Evolutionary conservation across 2,888 invertebrate genomes (phyloP).

Genomic region (Polyommatus iphigenia): DNA sequence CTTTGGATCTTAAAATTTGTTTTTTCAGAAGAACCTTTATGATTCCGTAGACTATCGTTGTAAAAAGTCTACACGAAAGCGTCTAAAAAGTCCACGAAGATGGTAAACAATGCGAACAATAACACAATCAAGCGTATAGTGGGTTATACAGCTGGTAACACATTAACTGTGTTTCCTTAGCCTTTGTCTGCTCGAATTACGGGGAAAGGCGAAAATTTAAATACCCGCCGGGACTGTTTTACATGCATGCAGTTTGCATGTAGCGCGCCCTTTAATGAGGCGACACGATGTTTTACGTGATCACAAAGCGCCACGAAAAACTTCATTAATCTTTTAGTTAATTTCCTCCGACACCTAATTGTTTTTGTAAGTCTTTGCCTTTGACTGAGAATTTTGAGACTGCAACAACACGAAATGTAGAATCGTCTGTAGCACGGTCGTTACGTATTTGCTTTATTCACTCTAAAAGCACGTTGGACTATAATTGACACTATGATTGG

Average conservation of each 20-base stretch:
- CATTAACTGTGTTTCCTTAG: slow-evolving; percentile 70
- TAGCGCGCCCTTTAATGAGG: slow-evolving; percentile 70
- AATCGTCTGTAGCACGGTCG: not conserved
- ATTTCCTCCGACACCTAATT: slow-evolving; percentile 30
- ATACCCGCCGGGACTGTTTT: slow-evolving; percentile 74
- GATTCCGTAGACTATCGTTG: too few species aligned
- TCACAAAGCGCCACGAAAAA: slow-evolving; percentile 43
- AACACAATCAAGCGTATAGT: slow-evolving; percentile 49
- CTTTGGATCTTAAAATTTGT: not conserved
- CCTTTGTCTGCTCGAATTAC: slow-evolving; percentile 77
- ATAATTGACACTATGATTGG: not conserved
- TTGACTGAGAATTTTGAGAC: slow-evolving; percentile 7
- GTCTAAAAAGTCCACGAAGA: not conserved
- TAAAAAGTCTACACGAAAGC: too few species aligned
- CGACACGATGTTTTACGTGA: slow-evolving; percentile 51
- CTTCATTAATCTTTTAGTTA: slow-evolving; percentile 38
- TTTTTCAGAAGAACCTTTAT: not conserved
- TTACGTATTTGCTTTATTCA: not conserved
- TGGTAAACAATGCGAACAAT: slow-evolving; percentile 22
- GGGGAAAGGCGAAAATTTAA: slow-evolving; percentile 76
- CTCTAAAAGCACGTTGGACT: not conserved
- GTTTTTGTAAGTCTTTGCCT: slow-evolving; percentile 22
- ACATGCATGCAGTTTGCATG: slow-evolving; percentile 78
- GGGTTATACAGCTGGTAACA: slow-evolving; percentile 64
- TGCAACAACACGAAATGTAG: slow-evolving; percentile 1